Evolutionary conservation across 2,888 invertebrate species (phyloP).

Genomic region (Sarcophaga variegata): DNA sequence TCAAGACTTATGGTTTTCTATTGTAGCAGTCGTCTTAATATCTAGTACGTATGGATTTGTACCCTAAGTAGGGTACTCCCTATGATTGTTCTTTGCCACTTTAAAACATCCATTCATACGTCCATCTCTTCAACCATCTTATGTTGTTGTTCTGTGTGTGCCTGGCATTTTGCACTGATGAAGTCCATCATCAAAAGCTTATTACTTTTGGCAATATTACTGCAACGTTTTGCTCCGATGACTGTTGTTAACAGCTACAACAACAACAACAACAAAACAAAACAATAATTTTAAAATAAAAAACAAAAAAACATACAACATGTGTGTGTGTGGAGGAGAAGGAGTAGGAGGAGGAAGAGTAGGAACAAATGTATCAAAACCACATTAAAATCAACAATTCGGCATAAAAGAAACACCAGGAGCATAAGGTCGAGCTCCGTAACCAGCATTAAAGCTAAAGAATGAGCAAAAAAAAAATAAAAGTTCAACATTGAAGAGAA

Average conservation of each 20-base stretch:
- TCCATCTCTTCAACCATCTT: too few species aligned
- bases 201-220: constrained; percentile 57
- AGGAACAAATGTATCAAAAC: constrained; percentile 42
- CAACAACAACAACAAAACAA: constrained; percentile 38
- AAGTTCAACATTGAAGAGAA: constrained; percentile 4
- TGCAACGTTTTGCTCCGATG: constrained; percentile 1
- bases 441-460: neutral
- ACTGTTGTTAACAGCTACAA: constrained; percentile 49
- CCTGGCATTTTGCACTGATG: neutral
- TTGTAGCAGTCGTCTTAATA: neutral
- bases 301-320: neutral
- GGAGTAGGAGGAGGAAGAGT: neutral
- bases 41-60: too few species aligned
- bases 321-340: too few species aligned
- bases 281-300: constrained; percentile 12
- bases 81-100: too few species aligned
- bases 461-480: constrained; percentile 1
- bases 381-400: constrained; percentile 58
- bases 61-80: neutral
- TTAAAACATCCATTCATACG: too few species aligned
- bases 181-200: constrained; percentile 59
- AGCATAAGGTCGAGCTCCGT: neutral
- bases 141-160: neutral
- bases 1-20: neutral
- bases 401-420: neutral